These are phyloP conservation scores for Eulimnadia texana DNA, from an alignment of 1,140 invertebrate species.

Conservation along the genomic window DNA sequence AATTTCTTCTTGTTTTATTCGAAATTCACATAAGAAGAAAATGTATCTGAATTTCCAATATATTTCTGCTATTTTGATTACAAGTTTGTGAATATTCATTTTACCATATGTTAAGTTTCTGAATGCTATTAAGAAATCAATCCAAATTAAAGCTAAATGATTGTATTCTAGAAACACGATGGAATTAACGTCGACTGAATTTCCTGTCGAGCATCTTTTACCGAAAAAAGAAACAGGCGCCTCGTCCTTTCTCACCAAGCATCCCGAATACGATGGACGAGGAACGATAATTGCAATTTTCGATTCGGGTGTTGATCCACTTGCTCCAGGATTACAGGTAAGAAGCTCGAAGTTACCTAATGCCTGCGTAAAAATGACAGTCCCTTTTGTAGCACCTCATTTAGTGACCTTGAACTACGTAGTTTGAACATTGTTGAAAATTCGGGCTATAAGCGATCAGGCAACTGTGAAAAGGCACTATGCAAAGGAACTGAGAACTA, in stretches of 20 bases:
- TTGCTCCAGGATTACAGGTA: slow-evolving; percentile 84
- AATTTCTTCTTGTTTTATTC: background rate
- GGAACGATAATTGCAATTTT: slow-evolving; percentile 85
- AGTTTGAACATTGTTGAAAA: too few relatives aligned
- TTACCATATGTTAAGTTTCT: background rate
- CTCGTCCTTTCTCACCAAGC: slow-evolving; percentile 69
- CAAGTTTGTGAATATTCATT: background rate
- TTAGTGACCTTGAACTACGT: too few relatives aligned
- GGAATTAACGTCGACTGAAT: slow-evolving; percentile 41
- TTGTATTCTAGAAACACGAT: background rate
- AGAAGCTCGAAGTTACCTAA: too few relatives aligned
- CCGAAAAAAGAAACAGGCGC: slow-evolving; percentile 95
- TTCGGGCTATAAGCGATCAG: too few relatives aligned
- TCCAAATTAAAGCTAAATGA: background rate
- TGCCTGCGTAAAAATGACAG: too few relatives aligned
- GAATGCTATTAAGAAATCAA: background rate
- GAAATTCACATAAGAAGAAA: background rate
- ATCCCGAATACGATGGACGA: slow-evolving; percentile 85
- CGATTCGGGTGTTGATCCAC: slow-evolving; percentile 94
- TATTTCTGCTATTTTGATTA: background rate
- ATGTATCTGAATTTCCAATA: background rate
- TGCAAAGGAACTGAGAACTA: too few relatives aligned
- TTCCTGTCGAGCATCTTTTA: slow-evolving; percentile 64
- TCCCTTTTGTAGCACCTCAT: too few relatives aligned
- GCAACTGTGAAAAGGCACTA: too few relatives aligned